These are phyloP conservation scores for Macroglossus sobrinus DNA, from an alignment of 2,113 vertebrate genomes.

Conservation along the genomic window DNA sequence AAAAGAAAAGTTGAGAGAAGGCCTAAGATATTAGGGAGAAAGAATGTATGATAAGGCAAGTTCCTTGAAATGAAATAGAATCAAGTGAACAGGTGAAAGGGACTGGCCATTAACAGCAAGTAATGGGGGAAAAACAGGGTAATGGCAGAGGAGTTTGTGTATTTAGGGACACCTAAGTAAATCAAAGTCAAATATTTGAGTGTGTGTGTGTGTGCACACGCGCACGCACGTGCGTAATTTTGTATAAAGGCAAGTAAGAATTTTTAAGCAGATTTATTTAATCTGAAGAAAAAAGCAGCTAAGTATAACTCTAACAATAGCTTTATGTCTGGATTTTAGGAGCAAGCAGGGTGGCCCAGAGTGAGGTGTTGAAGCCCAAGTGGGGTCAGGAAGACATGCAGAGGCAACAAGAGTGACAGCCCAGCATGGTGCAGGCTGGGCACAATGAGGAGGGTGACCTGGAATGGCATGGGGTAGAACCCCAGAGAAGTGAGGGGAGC, in stretches of 20 bases:
- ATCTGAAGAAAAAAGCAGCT: neutral
- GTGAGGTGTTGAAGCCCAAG: neutral
- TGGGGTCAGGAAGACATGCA: neutral
- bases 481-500: neutral
- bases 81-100: neutral
- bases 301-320: neutral
- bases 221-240: neutral
- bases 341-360: neutral
- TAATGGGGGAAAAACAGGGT: neutral
- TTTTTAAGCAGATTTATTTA: conserved; percentile 14
- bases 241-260: neutral
- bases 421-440: neutral
- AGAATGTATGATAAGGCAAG: neutral
- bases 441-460: neutral
- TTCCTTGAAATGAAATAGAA: neutral
- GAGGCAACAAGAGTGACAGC: neutral
- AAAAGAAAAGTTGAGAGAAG: neutral
- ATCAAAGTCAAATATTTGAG: neutral
- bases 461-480: neutral
- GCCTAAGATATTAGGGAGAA: neutral
- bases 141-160: neutral
- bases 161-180: neutral
- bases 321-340: neutral
- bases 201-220: neutral
- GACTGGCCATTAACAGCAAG: neutral